Percentiles rank a stretch among this genome's conserved stretches.
These are phyloP conservation scores for Melanotaenia parkinsoni DNA, from an alignment of 2,797 vertebrate species.

Conservation along the genomic window DNA sequence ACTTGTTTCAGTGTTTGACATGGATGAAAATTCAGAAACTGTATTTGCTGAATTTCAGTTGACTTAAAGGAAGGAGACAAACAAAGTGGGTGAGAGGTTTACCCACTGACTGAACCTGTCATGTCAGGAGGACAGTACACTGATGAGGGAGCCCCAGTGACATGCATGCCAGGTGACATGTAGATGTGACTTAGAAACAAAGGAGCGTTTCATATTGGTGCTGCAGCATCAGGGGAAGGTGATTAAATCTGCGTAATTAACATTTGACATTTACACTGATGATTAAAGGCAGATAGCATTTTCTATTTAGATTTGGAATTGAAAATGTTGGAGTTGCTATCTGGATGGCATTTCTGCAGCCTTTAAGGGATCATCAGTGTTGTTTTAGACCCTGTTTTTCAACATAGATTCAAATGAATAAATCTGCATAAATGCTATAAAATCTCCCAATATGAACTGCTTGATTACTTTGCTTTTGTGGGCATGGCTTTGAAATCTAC, in stretches of 20 bases:
- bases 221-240: conserved; percentile 40
- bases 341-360: conserved; percentile 75
- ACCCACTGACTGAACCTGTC: conserved; percentile 21
- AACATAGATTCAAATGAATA: background rate
- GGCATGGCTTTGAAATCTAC: background rate
- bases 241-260: conserved; percentile 77
- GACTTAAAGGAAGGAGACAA: background rate
- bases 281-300: conserved; percentile 73
- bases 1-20: background rate
- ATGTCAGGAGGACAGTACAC: conserved; percentile 27
- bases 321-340: conserved; percentile 65
- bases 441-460: background rate
- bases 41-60: no score
- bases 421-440: conserved; percentile 3
- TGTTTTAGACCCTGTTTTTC: conserved; percentile 40
- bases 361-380: conserved; percentile 55
- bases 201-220: conserved; percentile 43
- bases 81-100: conserved; percentile 36
- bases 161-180: conserved; percentile 19
- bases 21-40: conserved; percentile 13
- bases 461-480: no score
- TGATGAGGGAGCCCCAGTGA: conserved; percentile 30
- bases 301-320: conserved; percentile 60
- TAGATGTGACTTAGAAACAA: conserved; percentile 58
- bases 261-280: conserved; percentile 77